Conservation (phyloP, 1,140 invertebrate genomes). For the Aleiodes sp. region DNA sequence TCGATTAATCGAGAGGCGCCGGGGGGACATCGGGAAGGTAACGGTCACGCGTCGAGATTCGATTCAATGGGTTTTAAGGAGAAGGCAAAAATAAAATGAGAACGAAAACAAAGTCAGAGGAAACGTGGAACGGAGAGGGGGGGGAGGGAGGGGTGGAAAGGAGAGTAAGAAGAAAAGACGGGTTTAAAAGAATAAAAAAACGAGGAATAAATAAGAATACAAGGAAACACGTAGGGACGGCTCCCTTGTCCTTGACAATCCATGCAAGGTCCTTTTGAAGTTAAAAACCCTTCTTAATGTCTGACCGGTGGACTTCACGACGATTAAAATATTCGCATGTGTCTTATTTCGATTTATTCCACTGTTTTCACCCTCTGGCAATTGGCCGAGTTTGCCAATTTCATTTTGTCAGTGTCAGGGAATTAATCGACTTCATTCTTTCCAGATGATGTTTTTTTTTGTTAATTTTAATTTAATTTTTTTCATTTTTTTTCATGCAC, state of each 20-base stretch:
- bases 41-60: conserved; percentile 38
- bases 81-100: not conserved
- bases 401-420: conserved; percentile 1
- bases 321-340: conserved; percentile 2
- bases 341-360: not conserved
- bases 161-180: not conserved
- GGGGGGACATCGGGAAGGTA: conserved; percentile 34
- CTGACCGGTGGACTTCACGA: not conserved
- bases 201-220: not conserved
- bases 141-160: not conserved
- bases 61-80: conserved; percentile 18
- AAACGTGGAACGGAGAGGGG: not conserved
- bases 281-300: conserved; percentile 6
- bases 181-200: conserved; percentile 7
- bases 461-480: too few species aligned
- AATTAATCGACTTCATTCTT: not conserved
- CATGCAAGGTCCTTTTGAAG: not conserved
- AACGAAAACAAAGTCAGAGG: not conserved
- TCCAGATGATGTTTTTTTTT: not conserved
- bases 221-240: not conserved
- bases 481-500: too few species aligned
- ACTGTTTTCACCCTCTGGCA: not conserved
- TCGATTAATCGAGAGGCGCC: conserved; percentile 23
- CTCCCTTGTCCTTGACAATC: not conserved
- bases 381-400: not conserved